Conservation (phyloP, 2,797 vertebrate species). For the Anisognathus igniventris region DNA sequence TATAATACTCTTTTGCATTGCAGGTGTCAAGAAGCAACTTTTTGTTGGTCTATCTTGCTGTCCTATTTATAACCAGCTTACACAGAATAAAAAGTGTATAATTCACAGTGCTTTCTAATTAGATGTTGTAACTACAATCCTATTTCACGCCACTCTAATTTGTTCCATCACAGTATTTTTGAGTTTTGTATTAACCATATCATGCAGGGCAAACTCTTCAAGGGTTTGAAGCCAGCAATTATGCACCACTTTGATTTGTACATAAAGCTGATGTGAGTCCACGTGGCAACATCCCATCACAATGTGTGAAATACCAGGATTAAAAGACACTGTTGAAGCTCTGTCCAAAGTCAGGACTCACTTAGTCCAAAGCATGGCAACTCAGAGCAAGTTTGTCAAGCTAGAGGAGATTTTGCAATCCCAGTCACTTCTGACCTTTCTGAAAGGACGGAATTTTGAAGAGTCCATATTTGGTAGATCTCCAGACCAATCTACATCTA, state of each 20-base stretch:
- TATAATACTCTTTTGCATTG: not conserved
- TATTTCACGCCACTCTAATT: not conserved
- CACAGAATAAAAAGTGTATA: not conserved
- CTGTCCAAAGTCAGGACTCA: not conserved
- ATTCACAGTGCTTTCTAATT: conserved; percentile 18
- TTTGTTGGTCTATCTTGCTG: not conserved
- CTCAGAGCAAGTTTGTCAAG: not conserved
- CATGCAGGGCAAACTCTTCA: not conserved
- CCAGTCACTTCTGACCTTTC: not conserved
- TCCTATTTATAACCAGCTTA: not conserved
- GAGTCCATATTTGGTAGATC: conserved; percentile 43
- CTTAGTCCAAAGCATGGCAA: not conserved
- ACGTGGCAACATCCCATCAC: not conserved
- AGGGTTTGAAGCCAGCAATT: not conserved
- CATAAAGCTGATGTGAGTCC: not conserved
- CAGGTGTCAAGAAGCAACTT: not conserved
- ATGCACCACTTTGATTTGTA: not conserved
- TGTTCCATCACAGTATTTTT: not conserved
- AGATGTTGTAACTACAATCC: not conserved
- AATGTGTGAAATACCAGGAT: not conserved
- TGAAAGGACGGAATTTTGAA: not conserved
- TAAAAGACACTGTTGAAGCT: not conserved
- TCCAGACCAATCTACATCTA: not conserved
- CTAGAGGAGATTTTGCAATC: not conserved
- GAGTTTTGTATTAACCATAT: not conserved